These are phyloP conservation scores for Apolygus lucorum DNA, from an alignment of 1,140 invertebrate species.

Conservation along the genomic window DNA sequence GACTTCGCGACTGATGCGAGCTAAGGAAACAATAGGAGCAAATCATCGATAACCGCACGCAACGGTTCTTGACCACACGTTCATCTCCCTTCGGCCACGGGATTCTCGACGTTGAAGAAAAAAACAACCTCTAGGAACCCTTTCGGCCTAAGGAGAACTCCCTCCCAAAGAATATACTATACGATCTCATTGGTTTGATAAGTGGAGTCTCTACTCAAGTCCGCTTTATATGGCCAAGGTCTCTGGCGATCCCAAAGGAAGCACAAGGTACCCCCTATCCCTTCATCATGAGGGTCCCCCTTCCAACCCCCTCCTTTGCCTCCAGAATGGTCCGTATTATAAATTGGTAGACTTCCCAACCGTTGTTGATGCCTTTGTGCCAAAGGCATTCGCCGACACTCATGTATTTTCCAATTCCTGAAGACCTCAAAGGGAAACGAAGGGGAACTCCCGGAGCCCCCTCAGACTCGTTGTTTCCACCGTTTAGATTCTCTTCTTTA, in stretches of 20 bases:
- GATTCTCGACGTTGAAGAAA: too few relatives aligned
- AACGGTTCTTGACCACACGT: neutral
- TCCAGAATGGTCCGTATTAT: neutral
- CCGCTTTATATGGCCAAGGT: neutral
- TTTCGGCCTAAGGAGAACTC: neutral
- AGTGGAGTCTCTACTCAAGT: neutral
- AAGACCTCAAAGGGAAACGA: too few relatives aligned
- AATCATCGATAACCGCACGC: neutral
- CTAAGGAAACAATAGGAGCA: neutral
- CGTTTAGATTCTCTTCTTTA: too few relatives aligned
- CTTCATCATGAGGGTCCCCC: neutral
- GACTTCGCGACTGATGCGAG: neutral
- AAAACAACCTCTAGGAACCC: too few relatives aligned
- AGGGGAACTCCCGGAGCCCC: too few relatives aligned
- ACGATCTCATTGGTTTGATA: neutral
- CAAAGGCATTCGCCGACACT: too few relatives aligned
- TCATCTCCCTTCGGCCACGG: too few relatives aligned
- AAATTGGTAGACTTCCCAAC: neutral
- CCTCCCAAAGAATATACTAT: neutral
- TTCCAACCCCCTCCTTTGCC: too few relatives aligned
- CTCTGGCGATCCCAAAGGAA: neutral
- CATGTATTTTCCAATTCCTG: neutral
- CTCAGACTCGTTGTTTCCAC: too few relatives aligned
- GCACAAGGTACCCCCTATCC: neutral
- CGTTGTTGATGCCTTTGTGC: neutral